Conservation (phyloP, 2,113 vertebrate genomes). For the Setophaga coronata region DNA sequence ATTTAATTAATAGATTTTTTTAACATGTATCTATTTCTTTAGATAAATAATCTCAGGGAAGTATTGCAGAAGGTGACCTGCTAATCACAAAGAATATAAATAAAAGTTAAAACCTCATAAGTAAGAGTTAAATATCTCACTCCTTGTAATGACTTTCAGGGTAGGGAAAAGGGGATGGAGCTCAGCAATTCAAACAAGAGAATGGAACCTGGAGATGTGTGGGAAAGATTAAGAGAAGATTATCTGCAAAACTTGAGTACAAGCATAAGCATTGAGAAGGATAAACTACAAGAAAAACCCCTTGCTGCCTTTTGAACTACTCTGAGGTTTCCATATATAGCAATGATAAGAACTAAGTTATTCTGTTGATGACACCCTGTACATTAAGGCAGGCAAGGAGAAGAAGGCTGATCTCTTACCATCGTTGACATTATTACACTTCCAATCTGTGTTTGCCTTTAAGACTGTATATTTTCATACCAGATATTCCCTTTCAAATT, state of each 20-base stretch:
- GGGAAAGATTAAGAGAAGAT: background rate
- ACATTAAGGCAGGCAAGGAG: background rate
- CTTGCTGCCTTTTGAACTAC: background rate
- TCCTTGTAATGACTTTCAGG: background rate
- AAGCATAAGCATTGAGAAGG: background rate
- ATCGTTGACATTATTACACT: background rate
- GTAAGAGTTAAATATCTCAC: background rate
- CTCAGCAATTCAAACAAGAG: background rate
- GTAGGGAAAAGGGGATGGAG: background rate
- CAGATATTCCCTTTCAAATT: background rate
- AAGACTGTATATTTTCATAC: background rate
- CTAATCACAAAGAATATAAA: background rate
- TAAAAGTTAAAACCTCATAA: background rate
- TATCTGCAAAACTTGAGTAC: background rate
- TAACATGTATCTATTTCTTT: background rate
- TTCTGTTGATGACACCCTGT: background rate
- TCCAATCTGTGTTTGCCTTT: background rate
- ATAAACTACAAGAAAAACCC: background rate
- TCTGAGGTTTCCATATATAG: background rate
- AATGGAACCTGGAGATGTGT: background rate
- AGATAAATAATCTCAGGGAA: background rate
- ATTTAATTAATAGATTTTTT: background rate
- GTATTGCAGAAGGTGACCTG: rapidly evolving
- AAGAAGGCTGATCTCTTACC: background rate
- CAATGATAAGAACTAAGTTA: background rate